phyloP scores from a whole-genome alignment of 2,888 invertebrate species.

The Pollenia angustigena region DNA sequence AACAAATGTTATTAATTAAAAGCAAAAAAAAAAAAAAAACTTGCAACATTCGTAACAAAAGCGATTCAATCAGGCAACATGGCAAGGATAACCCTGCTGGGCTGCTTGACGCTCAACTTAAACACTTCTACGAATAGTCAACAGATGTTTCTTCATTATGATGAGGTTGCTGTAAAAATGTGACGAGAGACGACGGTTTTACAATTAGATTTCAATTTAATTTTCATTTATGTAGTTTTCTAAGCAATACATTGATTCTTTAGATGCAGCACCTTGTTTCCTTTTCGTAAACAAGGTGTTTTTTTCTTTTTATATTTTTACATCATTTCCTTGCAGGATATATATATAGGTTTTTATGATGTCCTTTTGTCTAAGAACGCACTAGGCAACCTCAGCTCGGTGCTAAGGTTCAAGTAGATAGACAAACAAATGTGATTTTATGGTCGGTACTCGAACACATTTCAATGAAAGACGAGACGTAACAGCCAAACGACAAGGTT shows the following conservation, averaged over 20 bases:
- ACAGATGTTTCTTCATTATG: conserved; percentile 37
- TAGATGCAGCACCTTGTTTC: conserved; percentile 14
- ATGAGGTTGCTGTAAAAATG: conserved; percentile 12
- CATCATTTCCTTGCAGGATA: conserved; percentile 35
- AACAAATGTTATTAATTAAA: conserved; percentile 48
- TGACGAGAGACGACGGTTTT: background rate
- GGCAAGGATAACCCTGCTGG: background rate
- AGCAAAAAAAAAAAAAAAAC: conserved; percentile 7
- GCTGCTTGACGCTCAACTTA: background rate
- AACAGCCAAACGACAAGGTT: background rate
- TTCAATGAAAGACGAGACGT: background rate
- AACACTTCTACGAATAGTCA: conserved; percentile 17
- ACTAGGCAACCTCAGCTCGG: background rate
- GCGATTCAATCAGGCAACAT: background rate
- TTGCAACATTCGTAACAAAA: background rate
- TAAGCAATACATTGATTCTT: background rate
- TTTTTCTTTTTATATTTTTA: background rate
- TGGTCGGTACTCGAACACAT: background rate
- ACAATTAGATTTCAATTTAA: conserved; percentile 56
- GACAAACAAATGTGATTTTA: background rate
- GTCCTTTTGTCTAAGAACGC: conserved; percentile 11
- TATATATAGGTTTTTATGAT: conserved; percentile 3
- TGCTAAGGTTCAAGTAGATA: background rate
- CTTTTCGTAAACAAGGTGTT: background rate
- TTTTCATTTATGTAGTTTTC: conserved; percentile 19